These are phyloP conservation scores for cat (Felis catus) DNA, from an alignment of 2,113 vertebrate genomes.

Conservation along the genomic window F.catus_Fca126_mat1.0 CM031419.1:15182501-15183000, in stretches of 20 bases:
- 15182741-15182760: neutral
- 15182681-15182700: neutral
- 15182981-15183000: neutral
- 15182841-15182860: neutral
- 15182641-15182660: neutral
- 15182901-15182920: conserved; percentile 18
- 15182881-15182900: neutral
- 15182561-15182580: conserved; percentile 24
- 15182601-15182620: neutral
- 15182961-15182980: neutral
- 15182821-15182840: neutral
- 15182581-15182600: neutral
- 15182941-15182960: conserved; percentile 22
- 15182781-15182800: neutral
- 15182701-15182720: neutral
- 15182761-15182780: conserved; percentile 1
- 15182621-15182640: neutral
- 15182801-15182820: neutral
- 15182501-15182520: conserved; percentile 9
- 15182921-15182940: conserved; percentile 40
- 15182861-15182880: neutral
- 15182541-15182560: neutral
- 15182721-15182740: neutral
- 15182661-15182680: neutral
- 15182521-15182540: neutral